Conservation (phyloP, 2,888 invertebrate species). For the Drosophila mimica region DNA sequence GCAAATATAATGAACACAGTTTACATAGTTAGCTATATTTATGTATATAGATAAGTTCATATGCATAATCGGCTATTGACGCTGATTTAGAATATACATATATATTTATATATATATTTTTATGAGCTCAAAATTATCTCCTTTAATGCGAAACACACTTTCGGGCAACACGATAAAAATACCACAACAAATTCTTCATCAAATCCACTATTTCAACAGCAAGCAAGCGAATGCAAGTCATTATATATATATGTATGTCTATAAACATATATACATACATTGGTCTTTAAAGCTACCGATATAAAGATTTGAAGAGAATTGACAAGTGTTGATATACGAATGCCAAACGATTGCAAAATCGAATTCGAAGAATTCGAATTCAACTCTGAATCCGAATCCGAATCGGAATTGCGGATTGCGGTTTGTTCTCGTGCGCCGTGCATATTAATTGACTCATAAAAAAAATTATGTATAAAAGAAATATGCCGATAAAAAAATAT, state of each 20-base stretch:
- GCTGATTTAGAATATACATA: background rate
- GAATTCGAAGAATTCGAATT: constrained; percentile 48
- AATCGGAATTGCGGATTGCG: constrained; percentile 48
- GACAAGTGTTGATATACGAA: constrained; percentile 72
- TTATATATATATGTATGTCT: background rate
- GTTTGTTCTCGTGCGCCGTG: constrained; percentile 41
- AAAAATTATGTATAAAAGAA: constrained; percentile 41
- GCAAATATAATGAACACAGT: background rate
- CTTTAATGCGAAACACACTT: background rate
- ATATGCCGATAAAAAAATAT: constrained; percentile 72
- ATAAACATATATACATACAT: background rate
- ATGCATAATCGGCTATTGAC: background rate
- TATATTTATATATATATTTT: background rate
- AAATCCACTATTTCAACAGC: background rate
- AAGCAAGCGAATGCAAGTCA: background rate
- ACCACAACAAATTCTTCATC: background rate
- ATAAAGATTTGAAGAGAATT: constrained; percentile 13
- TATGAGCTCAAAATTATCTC: background rate
- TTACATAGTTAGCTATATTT: background rate
- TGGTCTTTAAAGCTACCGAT: background rate
- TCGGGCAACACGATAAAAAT: background rate
- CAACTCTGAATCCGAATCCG: constrained; percentile 56
- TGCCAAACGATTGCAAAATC: constrained; percentile 69
- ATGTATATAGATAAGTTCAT: background rate
- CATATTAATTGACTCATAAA: constrained; percentile 76